Evolutionary conservation across 2,888 invertebrate species (phyloP).

Genomic region (Pollenia amentaria): DNA sequence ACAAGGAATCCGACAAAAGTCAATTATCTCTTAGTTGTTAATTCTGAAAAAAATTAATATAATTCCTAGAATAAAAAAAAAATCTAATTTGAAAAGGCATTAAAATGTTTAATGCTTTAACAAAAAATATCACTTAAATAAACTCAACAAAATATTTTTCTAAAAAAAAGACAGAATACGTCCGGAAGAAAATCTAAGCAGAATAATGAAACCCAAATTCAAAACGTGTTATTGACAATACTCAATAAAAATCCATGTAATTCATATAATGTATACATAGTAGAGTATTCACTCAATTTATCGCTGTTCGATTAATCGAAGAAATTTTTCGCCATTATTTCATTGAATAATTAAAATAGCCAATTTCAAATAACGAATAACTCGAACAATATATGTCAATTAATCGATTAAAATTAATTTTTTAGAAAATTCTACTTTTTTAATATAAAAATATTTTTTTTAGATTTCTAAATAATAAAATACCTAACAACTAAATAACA

Average conservation of each 20-base stretch:
- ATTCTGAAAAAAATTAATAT: background rate
- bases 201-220: conserved; percentile 28
- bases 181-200: conserved; percentile 2
- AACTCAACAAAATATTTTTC: conserved; percentile 20
- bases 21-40: conserved; percentile 80
- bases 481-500: too few species aligned
- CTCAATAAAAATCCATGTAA: conserved; percentile 36
- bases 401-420: too few species aligned
- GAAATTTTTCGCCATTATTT: too few species aligned
- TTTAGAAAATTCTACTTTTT: too few species aligned
- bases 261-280: background rate
- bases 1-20: conserved; percentile 79
- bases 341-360: too few species aligned
- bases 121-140: conserved; percentile 41
- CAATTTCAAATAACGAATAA: too few species aligned
- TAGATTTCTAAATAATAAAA: too few species aligned
- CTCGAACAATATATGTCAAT: too few species aligned
- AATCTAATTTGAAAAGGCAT: conserved; percentile 32
- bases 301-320: too few species aligned
- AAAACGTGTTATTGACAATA: conserved; percentile 47
- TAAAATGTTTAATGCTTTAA: conserved; percentile 33
- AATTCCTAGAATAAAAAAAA: conserved; percentile 33
- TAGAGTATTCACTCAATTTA: too few species aligned
- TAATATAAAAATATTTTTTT: too few species aligned
- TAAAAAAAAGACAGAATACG: background rate